Base-by-base conservation (phyloP, 2,113 vertebrate species). In the Urocolius indicus region DNA sequence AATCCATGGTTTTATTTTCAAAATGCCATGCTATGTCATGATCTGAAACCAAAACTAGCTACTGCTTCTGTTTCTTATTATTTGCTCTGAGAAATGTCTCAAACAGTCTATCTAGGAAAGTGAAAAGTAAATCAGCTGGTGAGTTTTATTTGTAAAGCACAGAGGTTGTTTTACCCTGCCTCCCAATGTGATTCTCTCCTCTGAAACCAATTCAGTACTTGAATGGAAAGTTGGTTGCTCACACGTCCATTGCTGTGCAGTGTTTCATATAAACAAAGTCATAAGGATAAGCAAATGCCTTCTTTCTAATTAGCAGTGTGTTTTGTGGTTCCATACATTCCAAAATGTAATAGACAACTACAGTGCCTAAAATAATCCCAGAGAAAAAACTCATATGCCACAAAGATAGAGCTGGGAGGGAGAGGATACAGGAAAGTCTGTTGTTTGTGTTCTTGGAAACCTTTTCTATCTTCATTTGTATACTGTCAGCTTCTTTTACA, bases 371-470 rank as follows among this genome's bases (percentile, higher is more conserved):
- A 95, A 93, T 94, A 96, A 97, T 84, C 43, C 41, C 11, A 38
- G 75, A 43, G 55, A 89, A 95, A 91, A 89, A 75, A 27, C 38
- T 84, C 0, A 3, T 69, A 16, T 72, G 69, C 78, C 10, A 1
- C 0, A 0, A 62, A 83, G 79, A 84, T 84, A 45, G 61, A 36
- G 29, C 21, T 52, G 59, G 79, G 77, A 90, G 52, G 48, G 72
- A 74, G 57, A 90, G 43, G 69, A 93, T 88, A 68, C 68, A 87
- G 90, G 68, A 54, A 86, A 81, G 85, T 90, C 61, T 76, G 72
- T 92, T 96, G 87, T 80, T 81, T 94, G 13, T 97, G 79, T 94
- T 95, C 87, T 96, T 95, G 94, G 95, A 96, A 96, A 82, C 69
- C 58, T 89, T 84, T 94, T 92, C 82, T 68, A 13, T 90, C 82